A percentile compares a stretch with the other conserved stretches of the same genome.
Evolutionary conservation across 2,888 invertebrate genomes (phyloP).

Genomic region (Chymomyza amoena): DNA sequence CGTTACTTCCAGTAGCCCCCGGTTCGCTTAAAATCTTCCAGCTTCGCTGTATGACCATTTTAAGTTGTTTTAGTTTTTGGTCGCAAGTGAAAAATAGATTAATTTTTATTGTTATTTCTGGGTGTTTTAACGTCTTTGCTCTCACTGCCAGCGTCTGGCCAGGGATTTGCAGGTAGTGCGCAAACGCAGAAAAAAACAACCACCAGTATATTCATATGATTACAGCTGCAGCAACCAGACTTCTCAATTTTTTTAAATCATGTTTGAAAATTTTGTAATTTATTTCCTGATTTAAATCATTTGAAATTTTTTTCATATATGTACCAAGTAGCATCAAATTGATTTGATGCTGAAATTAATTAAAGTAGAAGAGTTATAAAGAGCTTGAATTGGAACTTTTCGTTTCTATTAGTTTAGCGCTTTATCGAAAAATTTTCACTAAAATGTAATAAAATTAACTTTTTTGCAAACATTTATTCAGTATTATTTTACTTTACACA

Average conservation of each 20-base stretch:
- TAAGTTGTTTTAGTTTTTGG: not conserved
- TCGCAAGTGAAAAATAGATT: not conserved
- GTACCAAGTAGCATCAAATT: no score
- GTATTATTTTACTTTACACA: conserved; percentile 23
- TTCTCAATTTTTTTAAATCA: no score
- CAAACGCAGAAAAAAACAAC: conserved; percentile 28
- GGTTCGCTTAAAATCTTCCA: conserved; percentile 76
- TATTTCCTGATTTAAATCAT: no score
- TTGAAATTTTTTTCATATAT: no score
- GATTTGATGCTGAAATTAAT: no score
- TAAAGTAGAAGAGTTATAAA: no score
- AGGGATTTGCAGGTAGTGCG: conserved; percentile 32
- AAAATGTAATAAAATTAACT: not conserved
- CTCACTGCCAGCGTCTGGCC: conserved; percentile 18
- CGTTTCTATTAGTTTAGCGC: no score
- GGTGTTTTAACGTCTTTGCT: conserved; percentile 28
- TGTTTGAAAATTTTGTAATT: no score
- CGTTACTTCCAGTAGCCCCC: conserved; percentile 52
- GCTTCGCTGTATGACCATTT: conserved; percentile 78
- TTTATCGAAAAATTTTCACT: not conserved
- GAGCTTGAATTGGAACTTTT: no score
- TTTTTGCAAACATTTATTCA: conserved; percentile 55
- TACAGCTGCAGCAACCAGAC: no score
- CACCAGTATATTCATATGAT: not conserved
- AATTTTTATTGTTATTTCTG: conserved; percentile 7